These are phyloP conservation scores for Eulemur mongoz DNA, from an alignment of 2,797 vertebrate genomes.

Conservation along the genomic window DNA sequence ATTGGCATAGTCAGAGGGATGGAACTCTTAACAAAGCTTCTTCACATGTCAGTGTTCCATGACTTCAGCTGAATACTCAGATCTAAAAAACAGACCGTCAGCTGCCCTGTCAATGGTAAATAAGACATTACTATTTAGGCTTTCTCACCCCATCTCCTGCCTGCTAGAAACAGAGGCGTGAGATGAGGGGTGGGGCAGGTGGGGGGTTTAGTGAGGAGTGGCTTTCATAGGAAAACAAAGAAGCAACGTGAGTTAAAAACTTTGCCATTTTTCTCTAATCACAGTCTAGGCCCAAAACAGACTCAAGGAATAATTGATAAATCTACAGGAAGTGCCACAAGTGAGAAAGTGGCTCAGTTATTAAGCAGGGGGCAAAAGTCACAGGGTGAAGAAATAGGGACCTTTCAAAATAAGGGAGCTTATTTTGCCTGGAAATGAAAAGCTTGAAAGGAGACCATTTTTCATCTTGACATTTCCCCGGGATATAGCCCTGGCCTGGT, in stretches of 20 bases:
- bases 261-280: neutral
- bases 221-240: neutral
- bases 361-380: neutral
- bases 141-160: neutral
- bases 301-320: neutral
- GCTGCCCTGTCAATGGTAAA: neutral
- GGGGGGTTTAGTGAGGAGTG: neutral
- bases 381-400: neutral
- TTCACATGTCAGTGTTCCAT: neutral
- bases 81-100: neutral
- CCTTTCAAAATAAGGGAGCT: neutral
- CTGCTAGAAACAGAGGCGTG: neutral
- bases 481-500: neutral
- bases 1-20: neutral
- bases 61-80: neutral
- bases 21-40: neutral
- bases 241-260: neutral
- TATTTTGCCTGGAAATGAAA: neutral
- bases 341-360: neutral
- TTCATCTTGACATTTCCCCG: conserved; percentile 30
- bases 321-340: neutral
- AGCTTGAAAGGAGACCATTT: neutral
- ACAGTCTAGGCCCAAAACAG: neutral
- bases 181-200: rapidly evolving
- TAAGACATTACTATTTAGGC: neutral